phyloP scores from a whole-genome alignment of 64 coral and sea anemone genomes.

The Dendronephthya gigantea region DNA sequence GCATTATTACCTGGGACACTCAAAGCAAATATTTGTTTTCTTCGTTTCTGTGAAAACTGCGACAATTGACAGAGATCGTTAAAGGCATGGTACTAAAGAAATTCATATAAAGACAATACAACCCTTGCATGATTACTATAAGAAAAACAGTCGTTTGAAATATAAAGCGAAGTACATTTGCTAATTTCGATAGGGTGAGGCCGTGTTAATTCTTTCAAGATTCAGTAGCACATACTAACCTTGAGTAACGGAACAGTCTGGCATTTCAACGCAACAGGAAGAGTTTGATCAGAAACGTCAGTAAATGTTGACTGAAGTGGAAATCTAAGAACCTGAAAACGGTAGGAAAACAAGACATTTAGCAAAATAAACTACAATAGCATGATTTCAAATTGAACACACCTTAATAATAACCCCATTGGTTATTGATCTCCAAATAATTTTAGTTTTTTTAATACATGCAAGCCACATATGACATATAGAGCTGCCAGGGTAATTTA shows the following conservation, averaged over 20 bases:
- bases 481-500: no score
- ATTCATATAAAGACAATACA: no score
- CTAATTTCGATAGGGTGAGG: no score
- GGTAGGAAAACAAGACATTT: not conserved
- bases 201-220: not conserved
- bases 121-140: no score
- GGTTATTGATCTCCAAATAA: no score
- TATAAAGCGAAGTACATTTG: no score
- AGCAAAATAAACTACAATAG: no score
- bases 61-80: conserved; percentile 14
- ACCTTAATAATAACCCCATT: no score
- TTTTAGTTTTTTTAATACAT: no score
- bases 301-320: not conserved
- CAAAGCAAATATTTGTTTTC: conserved; percentile 12
- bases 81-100: not conserved
- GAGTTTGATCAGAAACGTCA: not conserved
- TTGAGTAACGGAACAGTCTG: not conserved
- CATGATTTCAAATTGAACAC: no score
- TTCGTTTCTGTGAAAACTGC: conserved; percentile 1
- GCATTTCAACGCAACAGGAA: not conserved
- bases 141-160: no score
- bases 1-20: not conserved
- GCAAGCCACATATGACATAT: no score
- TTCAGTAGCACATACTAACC: not conserved
- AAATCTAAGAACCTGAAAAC: not conserved